Percentiles rank a stretch among this genome's conserved stretches.
Conservation (phyloP, 2,797 vertebrate species). For the Macroramphosus scolopax region DNA sequence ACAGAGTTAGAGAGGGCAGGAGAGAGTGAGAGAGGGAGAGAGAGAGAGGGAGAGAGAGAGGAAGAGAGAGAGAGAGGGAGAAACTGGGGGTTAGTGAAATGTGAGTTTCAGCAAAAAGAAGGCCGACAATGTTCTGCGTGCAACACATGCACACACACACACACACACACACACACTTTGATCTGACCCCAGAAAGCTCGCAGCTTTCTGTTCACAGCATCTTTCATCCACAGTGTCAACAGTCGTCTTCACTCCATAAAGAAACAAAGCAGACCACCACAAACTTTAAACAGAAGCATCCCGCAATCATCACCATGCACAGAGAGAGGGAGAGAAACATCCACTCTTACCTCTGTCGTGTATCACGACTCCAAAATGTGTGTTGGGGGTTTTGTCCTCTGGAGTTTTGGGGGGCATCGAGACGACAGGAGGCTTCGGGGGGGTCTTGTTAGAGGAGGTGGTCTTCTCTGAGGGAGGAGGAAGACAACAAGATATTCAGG, state of each 20-base stretch:
- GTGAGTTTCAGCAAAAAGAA: too few species aligned
- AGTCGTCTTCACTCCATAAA: conserved; percentile 11
- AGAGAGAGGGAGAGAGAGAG: conserved; percentile 46
- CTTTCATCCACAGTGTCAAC: conserved; percentile 19
- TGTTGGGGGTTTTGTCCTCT: conserved; percentile 79
- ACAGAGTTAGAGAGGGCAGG: conserved; percentile 68
- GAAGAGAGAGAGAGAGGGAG: conserved; percentile 34
- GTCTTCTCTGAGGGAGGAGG: conserved; percentile 70
- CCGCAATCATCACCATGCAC: too few species aligned
- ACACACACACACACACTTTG: conserved; percentile 20
- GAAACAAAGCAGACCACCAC: neutral
- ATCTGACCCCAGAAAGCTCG: conserved; percentile 32
- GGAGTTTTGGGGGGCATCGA: conserved; percentile 80
- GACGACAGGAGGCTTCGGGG: conserved; percentile 81
- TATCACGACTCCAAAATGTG: conserved; percentile 87
- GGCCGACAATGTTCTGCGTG: too few species aligned
- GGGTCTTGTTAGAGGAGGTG: conserved; percentile 83
- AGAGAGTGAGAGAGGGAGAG: conserved; percentile 40
- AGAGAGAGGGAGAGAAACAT: too few species aligned
- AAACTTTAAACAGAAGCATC: too few species aligned
- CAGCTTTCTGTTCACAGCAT: conserved; percentile 34
- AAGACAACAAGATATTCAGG: conserved; percentile 4
- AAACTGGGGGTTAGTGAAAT: conserved; percentile 22
- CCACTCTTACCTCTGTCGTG: conserved; percentile 81
- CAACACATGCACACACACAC: conserved; percentile 1